Evolutionary conservation across 2,113 vertebrate genomes (phyloP), one percentile per base, ranked within the genome.

Genomic region (Cheilinus undulatus): DNA sequence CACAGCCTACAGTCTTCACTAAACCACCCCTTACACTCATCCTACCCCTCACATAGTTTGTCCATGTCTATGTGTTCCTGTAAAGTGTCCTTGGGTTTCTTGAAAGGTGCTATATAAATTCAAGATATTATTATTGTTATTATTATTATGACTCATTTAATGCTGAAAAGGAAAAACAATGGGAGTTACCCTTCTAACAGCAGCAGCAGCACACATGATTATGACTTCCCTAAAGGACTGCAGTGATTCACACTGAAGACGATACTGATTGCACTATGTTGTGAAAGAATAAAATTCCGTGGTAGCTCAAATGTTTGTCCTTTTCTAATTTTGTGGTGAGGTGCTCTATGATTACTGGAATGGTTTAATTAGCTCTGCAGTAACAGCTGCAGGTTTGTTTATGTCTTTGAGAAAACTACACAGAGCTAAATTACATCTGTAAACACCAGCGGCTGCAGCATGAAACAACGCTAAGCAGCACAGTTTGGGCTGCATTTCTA

Each of bases 281-380:
- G 28, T 45, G 19, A 20, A 10, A 38, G 4, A 12, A 20, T 2
- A 40, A 0, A 19, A 1, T 19, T 48, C 24, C 36, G 63, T 43
- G 10, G 17, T 48, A 34, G 19, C 15, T 0, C 2, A 14, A 3
- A 24, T 11, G n/a, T 51, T 56, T 23, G 6, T 42, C 17, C 40
- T 19, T 42, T 19, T 61, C 30, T 58, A 42, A 22, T 20, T 30
- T 61, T 52, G 65, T 17, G 49, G 49, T 52, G 27, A 66, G 56
- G 30, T 7, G n/a, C 40, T 62, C 1, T 1, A 13, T 13, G 19
- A 22, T 30, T 4, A 17, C 19, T 4, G 11, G 2, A 9, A 5
- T n/a, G 3, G 11, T 27, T 62, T 45, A 10, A 54, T n/a, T 17
- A 50, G 24, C 9, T 22, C 0, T 7, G 32, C 32, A 34, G 3